Percentiles rank a stretch among this genome's conserved stretches.
Evolutionary conservation across 1,140 invertebrate genomes (phyloP).

Genomic region (Lepidurus apus): DNA sequence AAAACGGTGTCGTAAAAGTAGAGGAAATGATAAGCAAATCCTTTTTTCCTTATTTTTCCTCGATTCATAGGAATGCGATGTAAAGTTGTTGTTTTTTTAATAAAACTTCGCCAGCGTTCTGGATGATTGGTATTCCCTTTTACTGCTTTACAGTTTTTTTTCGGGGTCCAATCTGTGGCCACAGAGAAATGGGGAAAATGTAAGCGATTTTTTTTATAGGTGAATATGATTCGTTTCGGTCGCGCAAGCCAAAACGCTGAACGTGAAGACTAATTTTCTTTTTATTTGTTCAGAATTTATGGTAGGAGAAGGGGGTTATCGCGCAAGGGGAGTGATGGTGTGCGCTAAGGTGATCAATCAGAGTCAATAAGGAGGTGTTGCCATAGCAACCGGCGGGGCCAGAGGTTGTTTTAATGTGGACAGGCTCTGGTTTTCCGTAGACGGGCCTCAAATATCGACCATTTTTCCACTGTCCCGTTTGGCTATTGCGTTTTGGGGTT

Average conservation of each 20-base stretch:
- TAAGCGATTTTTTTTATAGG: not conserved
- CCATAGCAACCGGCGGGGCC: not conserved
- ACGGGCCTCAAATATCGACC: slow-evolving; percentile 7
- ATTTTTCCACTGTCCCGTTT: not conserved
- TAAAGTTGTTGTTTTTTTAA: not conserved
- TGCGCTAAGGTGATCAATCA: slow-evolving; percentile 10
- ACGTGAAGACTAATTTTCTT: slow-evolving; percentile 7
- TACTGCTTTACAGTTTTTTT: not conserved
- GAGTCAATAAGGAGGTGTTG: slow-evolving; percentile 21
- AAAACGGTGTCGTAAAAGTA: not conserved
- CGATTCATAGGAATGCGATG: not conserved
- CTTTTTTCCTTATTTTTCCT: not conserved
- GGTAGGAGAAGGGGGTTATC: not conserved
- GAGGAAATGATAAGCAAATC: not conserved
- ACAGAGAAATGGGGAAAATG: not conserved
- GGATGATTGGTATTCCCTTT: slow-evolving; percentile 1
- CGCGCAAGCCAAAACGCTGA: slow-evolving; percentile 3
- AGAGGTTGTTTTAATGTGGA: not conserved
- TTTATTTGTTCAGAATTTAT: not conserved
- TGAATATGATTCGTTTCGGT: not conserved
- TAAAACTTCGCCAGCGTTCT: not conserved
- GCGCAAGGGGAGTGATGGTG: not conserved
- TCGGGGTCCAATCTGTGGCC: not conserved
- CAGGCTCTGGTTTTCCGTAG: not conserved
- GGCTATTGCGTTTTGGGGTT: not conserved